A percentile compares a stretch with the other conserved stretches of the same genome.
Evolutionary conservation across 2,113 vertebrate genomes (phyloP).

Genomic region (Oriolus oriolus): DNA sequence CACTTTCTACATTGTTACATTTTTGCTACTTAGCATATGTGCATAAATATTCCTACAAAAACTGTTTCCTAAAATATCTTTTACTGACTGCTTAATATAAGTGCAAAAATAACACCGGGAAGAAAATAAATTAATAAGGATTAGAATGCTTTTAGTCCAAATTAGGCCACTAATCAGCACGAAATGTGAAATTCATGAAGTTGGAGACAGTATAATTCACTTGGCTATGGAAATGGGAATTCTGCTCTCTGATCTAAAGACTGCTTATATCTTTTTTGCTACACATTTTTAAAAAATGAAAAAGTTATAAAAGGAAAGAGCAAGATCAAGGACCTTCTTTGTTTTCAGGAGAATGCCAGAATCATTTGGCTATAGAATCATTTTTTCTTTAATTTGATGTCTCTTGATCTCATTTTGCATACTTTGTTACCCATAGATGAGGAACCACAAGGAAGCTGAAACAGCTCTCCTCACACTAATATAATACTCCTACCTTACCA

Average conservation of each 20-base stretch:
- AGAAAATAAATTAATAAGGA: background rate
- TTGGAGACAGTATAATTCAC: background rate
- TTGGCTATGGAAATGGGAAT: background rate
- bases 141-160: background rate
- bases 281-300: background rate
- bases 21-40: background rate
- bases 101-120: background rate
- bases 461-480: background rate
- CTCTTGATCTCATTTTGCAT: background rate
- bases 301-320: background rate
- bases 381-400: background rate
- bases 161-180: background rate
- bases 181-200: background rate
- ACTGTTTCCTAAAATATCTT: background rate
- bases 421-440: background rate
- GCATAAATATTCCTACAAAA: background rate
- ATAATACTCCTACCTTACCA: background rate
- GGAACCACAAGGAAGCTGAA: background rate
- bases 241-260: background rate
- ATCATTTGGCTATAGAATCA: background rate
- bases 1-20: background rate
- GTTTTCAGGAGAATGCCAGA: background rate
- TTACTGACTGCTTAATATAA: background rate
- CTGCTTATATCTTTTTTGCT: background rate
- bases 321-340: background rate